Percentiles rank a stretch among this genome's conserved stretches.
Evolutionary conservation across 1,140 invertebrate species (phyloP).

Genomic region (Nymphalis io): DNA sequence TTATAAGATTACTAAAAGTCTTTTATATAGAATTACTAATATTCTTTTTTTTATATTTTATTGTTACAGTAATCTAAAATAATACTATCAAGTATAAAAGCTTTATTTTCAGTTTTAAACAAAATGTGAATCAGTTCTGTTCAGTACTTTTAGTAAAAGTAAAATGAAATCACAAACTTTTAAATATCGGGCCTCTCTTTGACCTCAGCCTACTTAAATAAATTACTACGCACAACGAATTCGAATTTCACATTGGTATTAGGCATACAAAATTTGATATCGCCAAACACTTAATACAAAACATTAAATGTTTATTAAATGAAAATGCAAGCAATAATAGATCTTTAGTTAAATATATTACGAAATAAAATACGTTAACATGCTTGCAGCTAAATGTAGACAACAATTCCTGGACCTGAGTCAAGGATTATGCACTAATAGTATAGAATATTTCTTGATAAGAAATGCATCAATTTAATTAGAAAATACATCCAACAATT

Average conservation of each 20-base stretch:
- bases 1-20: too few relatives aligned
- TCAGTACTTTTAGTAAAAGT: background rate
- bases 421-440: conserved; percentile 12
- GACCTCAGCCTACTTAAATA: conserved; percentile 4
- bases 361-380: background rate
- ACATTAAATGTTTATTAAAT: conserved; percentile 3
- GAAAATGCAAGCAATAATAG: background rate
- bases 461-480: background rate
- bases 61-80: too few relatives aligned
- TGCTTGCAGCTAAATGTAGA: background rate
- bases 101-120: background rate
- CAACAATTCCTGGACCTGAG: conserved; percentile 23
- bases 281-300: conserved; percentile 1
- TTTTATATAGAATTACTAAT: too few relatives aligned
- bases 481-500: background rate
- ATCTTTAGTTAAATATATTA: background rate
- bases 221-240: conserved; percentile 7
- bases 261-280: conserved; percentile 3
- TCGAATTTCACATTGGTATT: background rate
- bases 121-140: background rate
- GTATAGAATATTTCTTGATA: background rate
- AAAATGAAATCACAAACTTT: background rate
- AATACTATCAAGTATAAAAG: too few relatives aligned
- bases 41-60: too few relatives aligned
- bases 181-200: background rate